Conservation (phyloP, 2,113 vertebrate species). For the Uropsilus gracilis region DNA sequence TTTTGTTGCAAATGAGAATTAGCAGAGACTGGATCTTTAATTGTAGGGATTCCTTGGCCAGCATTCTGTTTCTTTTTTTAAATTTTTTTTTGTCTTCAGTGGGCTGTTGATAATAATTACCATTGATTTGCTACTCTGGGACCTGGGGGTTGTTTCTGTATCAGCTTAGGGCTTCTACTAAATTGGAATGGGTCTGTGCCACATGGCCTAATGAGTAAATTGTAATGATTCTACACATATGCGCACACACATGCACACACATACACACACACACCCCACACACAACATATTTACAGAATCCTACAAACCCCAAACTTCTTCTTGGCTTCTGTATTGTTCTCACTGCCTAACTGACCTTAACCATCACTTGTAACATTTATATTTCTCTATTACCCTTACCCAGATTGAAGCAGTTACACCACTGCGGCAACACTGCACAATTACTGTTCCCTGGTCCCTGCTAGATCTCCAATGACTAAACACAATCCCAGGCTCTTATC, state of each 20-base stretch:
- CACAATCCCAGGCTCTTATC: too few relatives aligned
- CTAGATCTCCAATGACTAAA: too few relatives aligned
- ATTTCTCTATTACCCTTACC: neutral
- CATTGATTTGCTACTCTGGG: neutral
- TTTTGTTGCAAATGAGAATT: neutral
- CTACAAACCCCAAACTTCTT: neutral
- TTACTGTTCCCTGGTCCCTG: too few relatives aligned
- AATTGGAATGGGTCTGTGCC: neutral
- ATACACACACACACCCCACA: too few relatives aligned
- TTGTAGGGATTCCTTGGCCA: neutral
- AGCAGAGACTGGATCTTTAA: neutral
- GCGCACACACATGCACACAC: too few relatives aligned
- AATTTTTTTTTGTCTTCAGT: neutral
- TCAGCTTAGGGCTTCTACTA: neutral
- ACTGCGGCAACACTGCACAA: too few relatives aligned
- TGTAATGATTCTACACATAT: too few relatives aligned
- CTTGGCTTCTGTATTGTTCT: neutral
- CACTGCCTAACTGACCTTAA: neutral
- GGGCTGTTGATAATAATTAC: neutral
- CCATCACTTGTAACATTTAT: neutral
- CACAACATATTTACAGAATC: neutral
- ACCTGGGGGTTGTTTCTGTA: neutral
- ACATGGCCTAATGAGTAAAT: too few relatives aligned
- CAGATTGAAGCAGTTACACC: too few relatives aligned
- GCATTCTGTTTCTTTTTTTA: neutral